phyloP scores from a whole-genome alignment of 1,140 invertebrate species.

The Ceratina japonica region DNA sequence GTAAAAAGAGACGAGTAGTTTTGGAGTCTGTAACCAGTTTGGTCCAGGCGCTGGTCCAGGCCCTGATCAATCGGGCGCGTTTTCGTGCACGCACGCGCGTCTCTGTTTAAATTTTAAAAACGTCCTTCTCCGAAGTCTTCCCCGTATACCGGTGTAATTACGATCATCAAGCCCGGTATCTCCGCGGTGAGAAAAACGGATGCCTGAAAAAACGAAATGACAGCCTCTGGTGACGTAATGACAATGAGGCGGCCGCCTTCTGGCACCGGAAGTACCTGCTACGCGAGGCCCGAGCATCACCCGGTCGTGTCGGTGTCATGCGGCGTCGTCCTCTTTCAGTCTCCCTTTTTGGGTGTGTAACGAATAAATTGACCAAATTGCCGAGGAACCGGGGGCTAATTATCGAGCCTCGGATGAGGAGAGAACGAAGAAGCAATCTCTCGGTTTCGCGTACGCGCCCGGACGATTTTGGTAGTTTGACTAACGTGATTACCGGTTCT shows the following conservation, averaged over 20 bases:
- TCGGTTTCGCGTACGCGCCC: slow-evolving; percentile 24
- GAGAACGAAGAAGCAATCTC: slow-evolving; percentile 30
- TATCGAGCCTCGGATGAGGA: slow-evolving; percentile 49
- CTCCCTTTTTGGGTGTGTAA: slow-evolving; percentile 36
- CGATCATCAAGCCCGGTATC: slow-evolving; percentile 58
- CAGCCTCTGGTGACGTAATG: slow-evolving; percentile 67
- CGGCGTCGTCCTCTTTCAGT: slow-evolving; percentile 37
- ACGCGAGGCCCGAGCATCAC: slow-evolving; percentile 43
- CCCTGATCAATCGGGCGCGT: slow-evolving; percentile 10
- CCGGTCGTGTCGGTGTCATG: slow-evolving; percentile 48
- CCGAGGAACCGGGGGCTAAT: slow-evolving; percentile 54
- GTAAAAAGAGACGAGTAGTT: too few species aligned
- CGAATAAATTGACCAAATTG: slow-evolving; percentile 63
- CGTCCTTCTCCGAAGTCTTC: slow-evolving; percentile 34
- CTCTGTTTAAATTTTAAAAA: slow-evolving; percentile 33
- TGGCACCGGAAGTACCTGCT: slow-evolving; percentile 63
- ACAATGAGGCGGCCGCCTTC: slow-evolving; percentile 62
- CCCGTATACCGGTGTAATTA: slow-evolving; percentile 53
- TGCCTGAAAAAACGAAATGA: slow-evolving; percentile 65
- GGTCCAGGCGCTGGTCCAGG: too few species aligned
- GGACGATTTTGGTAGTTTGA: slow-evolving; percentile 36
- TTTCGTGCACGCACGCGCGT: slow-evolving; percentile 17
- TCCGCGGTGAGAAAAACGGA: slow-evolving; percentile 64
- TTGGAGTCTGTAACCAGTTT: not conserved
- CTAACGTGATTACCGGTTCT: slow-evolving; percentile 43